A percentile compares a stretch with the other conserved stretches of the same genome.
Evolutionary conservation across 2,797 vertebrate species (phyloP).

Genomic region (Chromis chromis): DNA sequence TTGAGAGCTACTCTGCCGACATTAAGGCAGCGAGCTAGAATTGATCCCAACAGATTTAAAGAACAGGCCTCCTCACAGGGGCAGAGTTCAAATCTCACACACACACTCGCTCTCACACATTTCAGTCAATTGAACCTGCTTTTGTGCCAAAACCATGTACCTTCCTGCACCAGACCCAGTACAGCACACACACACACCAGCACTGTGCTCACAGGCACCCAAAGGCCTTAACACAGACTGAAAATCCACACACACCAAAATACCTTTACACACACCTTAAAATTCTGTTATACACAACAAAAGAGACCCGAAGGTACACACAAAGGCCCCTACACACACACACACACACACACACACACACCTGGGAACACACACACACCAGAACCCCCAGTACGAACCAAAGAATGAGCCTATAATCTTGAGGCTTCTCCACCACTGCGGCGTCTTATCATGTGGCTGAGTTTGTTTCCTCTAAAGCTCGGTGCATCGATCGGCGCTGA

Average conservation of each 20-base stretch:
- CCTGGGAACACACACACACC: conserved; percentile 35
- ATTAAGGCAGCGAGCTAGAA: conserved; percentile 72
- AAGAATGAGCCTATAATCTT: conserved; percentile 75
- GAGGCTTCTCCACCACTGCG: conserved; percentile 67
- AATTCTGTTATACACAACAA: conserved; percentile 25
- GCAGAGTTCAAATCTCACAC: conserved; percentile 60
- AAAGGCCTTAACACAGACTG: conserved; percentile 15
- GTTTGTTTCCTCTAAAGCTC: conserved; percentile 80
- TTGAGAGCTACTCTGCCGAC: conserved; percentile 69
- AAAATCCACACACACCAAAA: conserved; percentile 32
- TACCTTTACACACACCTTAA: conserved; percentile 22
- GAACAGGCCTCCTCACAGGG: conserved; percentile 62
- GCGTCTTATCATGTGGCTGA: conserved; percentile 78
- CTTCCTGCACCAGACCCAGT: conserved; percentile 37
- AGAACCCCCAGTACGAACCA: conserved; percentile 62
- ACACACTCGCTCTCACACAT: conserved; percentile 25
- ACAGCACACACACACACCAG: conserved; percentile 31
- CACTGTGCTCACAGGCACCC: conserved; percentile 53
- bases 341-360: conserved; percentile 34
- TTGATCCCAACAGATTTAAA: conserved; percentile 78
- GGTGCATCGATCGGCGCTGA: conserved; percentile 73
- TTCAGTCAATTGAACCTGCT: conserved; percentile 55
- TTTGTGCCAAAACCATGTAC: conserved; percentile 55
- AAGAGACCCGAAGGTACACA: conserved; percentile 38
- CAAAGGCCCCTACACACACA: conserved; percentile 18